Evolutionary conservation across 2,888 invertebrate genomes (phyloP), one percentile per base, ranked within the genome.

Genomic region (Lepetodrilus schrolli): DNA sequence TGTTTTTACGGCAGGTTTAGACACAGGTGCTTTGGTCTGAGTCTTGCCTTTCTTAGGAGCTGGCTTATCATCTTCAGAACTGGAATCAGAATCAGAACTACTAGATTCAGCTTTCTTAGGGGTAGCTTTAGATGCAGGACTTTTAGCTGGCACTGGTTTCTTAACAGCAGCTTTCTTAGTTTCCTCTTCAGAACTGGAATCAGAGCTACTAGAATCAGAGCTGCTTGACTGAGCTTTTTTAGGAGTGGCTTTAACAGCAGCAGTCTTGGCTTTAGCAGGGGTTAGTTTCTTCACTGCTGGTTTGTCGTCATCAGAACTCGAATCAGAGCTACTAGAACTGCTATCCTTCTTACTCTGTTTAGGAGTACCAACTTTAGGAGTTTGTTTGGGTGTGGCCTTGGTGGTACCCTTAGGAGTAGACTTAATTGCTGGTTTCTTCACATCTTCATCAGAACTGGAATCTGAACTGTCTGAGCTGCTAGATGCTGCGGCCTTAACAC

Each of bases 121-220:
- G n/a, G 36, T 37, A 7, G 2, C n/a, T 23, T 66, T 30, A n/a
- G 20, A 37, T 7, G 74, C 58, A 50, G 71, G 51, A 0, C 47
- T 37, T 49, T 73, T 70, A 23, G 70, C 20, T 17, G n/a, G 30
- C 0, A 73, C 0, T 10, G 73, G 36, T 23, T 66, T 71, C 21
- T 51, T 66, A 7, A 58, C 34, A 30, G 66, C 58, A 30, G 72
- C 58, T 20, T 49, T 66, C 8, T 80, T 30, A 4, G 26, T 76
- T 47, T 80, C 79, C 1, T 78, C 79, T 21, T 74, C 72, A 23
- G 72, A 72, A 50, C 72, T 74, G 48, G 83, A 83, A 58, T 84
- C 84, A 23, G 83, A 81, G 48, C 82, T 82, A 58, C 83, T 83
- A 23, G 83, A 81, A 77, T 82, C 82, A n/a, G 83, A 82, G 51